Evolutionary conservation across 2,113 vertebrate genomes (phyloP), one percentile per base, ranked within the genome.

Genomic region (Gila orcuttii): DNA sequence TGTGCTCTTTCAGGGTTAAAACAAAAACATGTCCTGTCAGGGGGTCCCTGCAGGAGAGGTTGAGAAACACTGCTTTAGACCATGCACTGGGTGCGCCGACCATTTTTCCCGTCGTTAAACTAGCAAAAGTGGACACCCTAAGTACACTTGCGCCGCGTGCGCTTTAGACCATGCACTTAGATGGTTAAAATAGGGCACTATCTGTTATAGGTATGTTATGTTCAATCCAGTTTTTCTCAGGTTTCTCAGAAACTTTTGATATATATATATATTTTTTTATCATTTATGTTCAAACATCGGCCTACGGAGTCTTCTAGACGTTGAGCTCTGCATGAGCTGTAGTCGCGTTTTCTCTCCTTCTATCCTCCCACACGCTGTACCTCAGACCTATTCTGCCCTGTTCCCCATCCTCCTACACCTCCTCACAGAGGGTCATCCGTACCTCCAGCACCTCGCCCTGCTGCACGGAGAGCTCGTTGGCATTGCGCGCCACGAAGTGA

Each of bases 401-500:
- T 55, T 28, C 13, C 60, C 79, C 25, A 50, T 82, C 79, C 62
- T 82, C 62, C 60, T 69, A 62, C 79, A 33, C 79, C 79, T 66
- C 77, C 77, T 62, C 77, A 62, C n/a, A 31, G 25, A 82, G 15
- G 42, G 60, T 85, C 33, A 83, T 55, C 75, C 78, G 25, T 92
- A 99, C 98, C 97, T 99, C 96, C 1, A 98, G 92, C 86, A 98
- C 91, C 80, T 99, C 98, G 5, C 97, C 97, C 93, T 96, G 96
- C 77, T 97, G 95, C 87, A 99, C 98, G 0, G 97, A 97, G 62
- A 99, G 94, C 90, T 99, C 98, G 0, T 95, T 97, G 94, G 96
- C 95, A 33, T 98, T 99, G 31, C 95, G 94, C 0, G 98, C 98
- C 0, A 98, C 97, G 90, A 99, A 99, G 91, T 97, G 96, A 1